phyloP scores from a whole-genome alignment of 2,888 invertebrate genomes.

The Tenthredo notha region DNA sequence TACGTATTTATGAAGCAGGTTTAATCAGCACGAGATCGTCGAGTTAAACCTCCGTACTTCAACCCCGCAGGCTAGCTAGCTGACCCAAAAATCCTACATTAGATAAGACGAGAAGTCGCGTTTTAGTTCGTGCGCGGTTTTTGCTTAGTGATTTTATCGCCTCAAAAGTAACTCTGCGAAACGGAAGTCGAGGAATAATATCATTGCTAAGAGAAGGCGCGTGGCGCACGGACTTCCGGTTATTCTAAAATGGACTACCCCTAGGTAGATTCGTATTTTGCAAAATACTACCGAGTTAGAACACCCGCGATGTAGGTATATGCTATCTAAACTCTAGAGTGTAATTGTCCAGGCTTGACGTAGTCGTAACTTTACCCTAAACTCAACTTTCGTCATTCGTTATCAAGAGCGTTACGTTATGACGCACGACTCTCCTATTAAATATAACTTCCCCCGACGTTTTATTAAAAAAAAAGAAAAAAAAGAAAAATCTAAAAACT shows the following conservation, averaged over 20 bases:
- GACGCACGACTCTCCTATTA: constrained; percentile 6
- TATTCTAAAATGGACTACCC: constrained; percentile 18
- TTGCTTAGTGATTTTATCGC: constrained; percentile 35
- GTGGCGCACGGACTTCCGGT: constrained; percentile 33
- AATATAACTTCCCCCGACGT: neutral
- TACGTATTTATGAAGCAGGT: constrained; percentile 9
- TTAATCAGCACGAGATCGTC: constrained; percentile 33
- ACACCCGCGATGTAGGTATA: constrained; percentile 5
- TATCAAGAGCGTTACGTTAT: constrained; percentile 20
- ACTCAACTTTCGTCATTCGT: constrained; percentile 39
- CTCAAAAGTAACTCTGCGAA: neutral
- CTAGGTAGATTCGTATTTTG: neutral
- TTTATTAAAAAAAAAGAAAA: neutral
- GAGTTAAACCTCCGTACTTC: neutral
- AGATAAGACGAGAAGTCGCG: constrained; percentile 42
- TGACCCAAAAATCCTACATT: constrained; percentile 40
- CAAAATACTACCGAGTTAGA: constrained; percentile 1
- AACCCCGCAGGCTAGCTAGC: neutral
- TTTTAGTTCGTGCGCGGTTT: constrained; percentile 11
- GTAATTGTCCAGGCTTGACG: constrained; percentile 38
- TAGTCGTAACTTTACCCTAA: constrained; percentile 20
- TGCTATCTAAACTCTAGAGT: constrained; percentile 21
- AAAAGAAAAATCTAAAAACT: no score
- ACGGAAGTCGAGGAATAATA: constrained; percentile 32
- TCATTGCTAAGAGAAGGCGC: constrained; percentile 36